A percentile compares a stretch with the other conserved stretches of the same genome.
phyloP scores from a whole-genome alignment of 2,888 invertebrate genomes.

The Scaptomyza polygonia region DNA sequence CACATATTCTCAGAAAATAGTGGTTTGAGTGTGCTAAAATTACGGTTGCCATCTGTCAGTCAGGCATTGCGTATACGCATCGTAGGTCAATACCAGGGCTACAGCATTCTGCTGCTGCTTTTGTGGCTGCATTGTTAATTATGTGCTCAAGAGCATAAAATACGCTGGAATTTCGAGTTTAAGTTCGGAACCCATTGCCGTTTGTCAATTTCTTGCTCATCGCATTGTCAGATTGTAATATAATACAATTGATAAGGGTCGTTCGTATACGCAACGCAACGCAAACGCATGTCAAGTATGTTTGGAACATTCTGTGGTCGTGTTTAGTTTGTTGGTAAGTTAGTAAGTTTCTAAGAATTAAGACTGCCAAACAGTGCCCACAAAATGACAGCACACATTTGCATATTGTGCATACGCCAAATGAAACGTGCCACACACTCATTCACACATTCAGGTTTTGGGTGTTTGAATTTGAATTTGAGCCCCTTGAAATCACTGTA shows the following conservation, averaged over 20 bases:
- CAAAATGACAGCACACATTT: conserved; percentile 55
- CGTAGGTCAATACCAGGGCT: conserved; percentile 11
- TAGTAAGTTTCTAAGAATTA: conserved; percentile 15
- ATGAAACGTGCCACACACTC: conserved; percentile 57
- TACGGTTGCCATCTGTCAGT: conserved; percentile 25
- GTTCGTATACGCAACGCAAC: conserved; percentile 17
- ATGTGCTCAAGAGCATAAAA: conserved; percentile 29
- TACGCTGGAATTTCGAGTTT: conserved; percentile 14
- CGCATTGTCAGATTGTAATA: conserved; percentile 17
- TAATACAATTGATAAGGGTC: conserved; percentile 50
- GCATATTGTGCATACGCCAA: conserved; percentile 76
- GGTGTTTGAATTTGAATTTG: conserved; percentile 15
- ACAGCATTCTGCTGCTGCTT: not conserved
- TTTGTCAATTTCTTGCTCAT: conserved; percentile 46
- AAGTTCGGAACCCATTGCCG: conserved; percentile 14
- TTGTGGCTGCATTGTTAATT: conserved; percentile 61
- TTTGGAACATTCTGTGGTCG: not conserved
- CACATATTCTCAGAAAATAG: conserved; percentile 11
- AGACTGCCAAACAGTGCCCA: not conserved
- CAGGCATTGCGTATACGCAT: conserved; percentile 48
- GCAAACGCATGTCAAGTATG: conserved; percentile 22
- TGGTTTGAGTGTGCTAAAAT: conserved; percentile 18
- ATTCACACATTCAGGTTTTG: conserved; percentile 4
- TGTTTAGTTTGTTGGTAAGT: conserved; percentile 18
- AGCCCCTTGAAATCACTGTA: conserved; percentile 37